phyloP scores from a whole-genome alignment of 2,888 invertebrate genomes.

The Marronus borbonicus region DNA sequence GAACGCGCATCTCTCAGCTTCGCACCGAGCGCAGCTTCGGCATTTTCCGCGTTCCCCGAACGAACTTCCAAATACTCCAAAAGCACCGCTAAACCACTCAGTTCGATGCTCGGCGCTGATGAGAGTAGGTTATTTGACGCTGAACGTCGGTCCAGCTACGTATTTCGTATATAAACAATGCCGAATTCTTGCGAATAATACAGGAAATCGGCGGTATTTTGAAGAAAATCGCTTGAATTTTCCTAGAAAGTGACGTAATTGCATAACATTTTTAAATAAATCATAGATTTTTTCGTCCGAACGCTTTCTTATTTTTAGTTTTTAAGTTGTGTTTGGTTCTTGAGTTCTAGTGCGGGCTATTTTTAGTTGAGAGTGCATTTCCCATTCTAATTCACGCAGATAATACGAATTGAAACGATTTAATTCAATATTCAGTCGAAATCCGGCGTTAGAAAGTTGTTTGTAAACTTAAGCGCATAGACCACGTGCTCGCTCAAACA shows the following conservation, averaged over 20 bases:
- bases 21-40: slow-evolving; percentile 7
- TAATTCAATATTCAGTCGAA: no score
- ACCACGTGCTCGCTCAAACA: slow-evolving; percentile 46
- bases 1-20: neutral
- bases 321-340: neutral
- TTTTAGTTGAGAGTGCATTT: neutral
- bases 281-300: neutral
- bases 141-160: neutral
- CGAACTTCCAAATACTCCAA: slow-evolving; percentile 25
- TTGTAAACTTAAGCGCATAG: no score
- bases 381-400: no score
- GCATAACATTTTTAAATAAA: neutral
- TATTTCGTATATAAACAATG: slow-evolving; percentile 29
- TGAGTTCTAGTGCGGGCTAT: neutral
- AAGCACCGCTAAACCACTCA: slow-evolving; percentile 10
- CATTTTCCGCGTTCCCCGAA: slow-evolving; percentile 33
- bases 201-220: neutral
- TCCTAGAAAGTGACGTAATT: neutral
- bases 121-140: slow-evolving; percentile 9
- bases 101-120: slow-evolving; percentile 27
- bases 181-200: slow-evolving; percentile 13
- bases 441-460: no score
- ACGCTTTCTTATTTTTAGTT: neutral
- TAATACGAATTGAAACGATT: no score
- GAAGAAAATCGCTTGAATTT: no score